A percentile compares a stretch with the other conserved stretches of the same genome.
These are phyloP conservation scores for Gymnoscelis rufifasciata DNA, from an alignment of 2,888 invertebrate species.

Conservation along the genomic window DNA sequence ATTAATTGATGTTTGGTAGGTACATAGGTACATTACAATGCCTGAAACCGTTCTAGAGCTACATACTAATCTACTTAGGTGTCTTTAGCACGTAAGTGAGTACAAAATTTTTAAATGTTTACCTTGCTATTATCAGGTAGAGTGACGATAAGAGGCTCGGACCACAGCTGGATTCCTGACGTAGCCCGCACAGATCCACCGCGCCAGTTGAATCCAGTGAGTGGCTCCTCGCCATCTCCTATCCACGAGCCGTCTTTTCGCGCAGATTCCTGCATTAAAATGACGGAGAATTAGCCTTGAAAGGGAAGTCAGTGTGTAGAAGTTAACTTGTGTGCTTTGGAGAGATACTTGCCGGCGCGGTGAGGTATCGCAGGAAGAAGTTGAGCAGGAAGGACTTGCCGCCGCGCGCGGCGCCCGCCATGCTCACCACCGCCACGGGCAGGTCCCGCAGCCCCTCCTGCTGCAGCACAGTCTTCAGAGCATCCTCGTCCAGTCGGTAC, in stretches of 20 bases:
- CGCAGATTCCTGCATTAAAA: neutral
- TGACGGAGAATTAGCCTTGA: too few species aligned
- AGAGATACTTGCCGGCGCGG: constrained; percentile 32
- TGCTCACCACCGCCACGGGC: constrained; percentile 41
- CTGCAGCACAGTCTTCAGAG: constrained; percentile 29
- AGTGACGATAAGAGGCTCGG: constrained; percentile 87
- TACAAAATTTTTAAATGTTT: too few species aligned
- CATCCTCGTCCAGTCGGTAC: constrained; percentile 32
- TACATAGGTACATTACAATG: too few species aligned
- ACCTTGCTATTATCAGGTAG: constrained; percentile 14
- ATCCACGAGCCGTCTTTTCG: constrained; percentile 82
- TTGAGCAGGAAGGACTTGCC: constrained; percentile 49
- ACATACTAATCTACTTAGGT: too few species aligned
- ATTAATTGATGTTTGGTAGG: too few species aligned
- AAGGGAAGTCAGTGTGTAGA: too few species aligned
- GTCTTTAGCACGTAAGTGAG: too few species aligned
- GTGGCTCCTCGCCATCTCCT: constrained; percentile 84
- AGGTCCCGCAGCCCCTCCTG: constrained; percentile 32
- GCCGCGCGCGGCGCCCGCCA: constrained; percentile 45
- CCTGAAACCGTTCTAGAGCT: too few species aligned
- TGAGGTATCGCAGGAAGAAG: constrained; percentile 44
- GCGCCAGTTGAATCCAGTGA: constrained; percentile 93
- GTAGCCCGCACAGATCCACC: constrained; percentile 94
- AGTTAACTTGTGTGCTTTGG: too few species aligned
- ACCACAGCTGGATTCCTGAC: constrained; percentile 93